phyloP scores from a whole-genome alignment of 30 jellyfish, hydroid and myxozoan genomes.

The Aurelia coerulea region DNA sequence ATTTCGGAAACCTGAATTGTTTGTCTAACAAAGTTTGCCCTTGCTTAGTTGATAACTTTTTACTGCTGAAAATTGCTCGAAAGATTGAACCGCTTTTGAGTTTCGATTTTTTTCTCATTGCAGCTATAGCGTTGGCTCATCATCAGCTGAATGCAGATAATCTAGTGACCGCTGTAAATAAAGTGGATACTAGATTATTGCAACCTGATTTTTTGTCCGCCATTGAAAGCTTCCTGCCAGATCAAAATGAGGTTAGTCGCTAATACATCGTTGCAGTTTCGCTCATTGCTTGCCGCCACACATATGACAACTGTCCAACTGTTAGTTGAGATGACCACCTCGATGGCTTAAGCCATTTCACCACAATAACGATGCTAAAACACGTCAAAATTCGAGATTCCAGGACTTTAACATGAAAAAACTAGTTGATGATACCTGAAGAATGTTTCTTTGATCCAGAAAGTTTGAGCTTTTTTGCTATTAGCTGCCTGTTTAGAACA shows the following conservation, averaged over 20 bases:
- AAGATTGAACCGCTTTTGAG: neutral
- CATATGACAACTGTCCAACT: neutral
- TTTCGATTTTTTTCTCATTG: neutral
- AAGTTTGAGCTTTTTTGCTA: too few species aligned
- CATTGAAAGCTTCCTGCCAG: constrained; percentile 64
- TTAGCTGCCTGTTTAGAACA: too few species aligned
- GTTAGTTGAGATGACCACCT: neutral
- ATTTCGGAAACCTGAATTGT: too few species aligned
- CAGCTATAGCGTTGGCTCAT: constrained; percentile 73
- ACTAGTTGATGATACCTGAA: too few species aligned
- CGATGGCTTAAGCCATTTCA: too few species aligned
- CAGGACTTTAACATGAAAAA: too few species aligned
- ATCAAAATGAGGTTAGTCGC: constrained; percentile 54
- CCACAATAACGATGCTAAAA: too few species aligned
- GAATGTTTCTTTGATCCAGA: too few species aligned
- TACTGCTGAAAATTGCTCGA: too few species aligned
- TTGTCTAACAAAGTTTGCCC: too few species aligned
- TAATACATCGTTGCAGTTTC: neutral
- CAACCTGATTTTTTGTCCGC: constrained; percentile 61
- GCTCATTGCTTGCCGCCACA: neutral
- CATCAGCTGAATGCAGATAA: constrained; percentile 63
- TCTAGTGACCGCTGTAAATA: constrained; percentile 46
- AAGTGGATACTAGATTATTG: constrained; percentile 61
- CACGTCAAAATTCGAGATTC: too few species aligned
- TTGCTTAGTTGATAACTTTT: too few species aligned